A percentile compares a stretch with the other conserved stretches of the same genome.
phyloP scores from a whole-genome alignment of 2,797 vertebrate genomes.

The Centroberyx gerrardi region DNA sequence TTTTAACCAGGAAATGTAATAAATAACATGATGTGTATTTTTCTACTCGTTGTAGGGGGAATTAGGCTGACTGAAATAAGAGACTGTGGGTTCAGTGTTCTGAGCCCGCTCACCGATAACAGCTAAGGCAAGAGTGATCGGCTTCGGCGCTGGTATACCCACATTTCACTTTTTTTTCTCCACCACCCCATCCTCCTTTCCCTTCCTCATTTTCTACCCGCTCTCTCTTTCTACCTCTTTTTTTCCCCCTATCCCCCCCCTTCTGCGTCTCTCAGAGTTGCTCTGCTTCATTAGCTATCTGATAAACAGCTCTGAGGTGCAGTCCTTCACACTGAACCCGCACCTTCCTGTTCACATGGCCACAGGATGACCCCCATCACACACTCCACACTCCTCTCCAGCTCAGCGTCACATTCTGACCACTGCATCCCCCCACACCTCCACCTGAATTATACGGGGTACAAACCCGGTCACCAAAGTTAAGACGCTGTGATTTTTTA shows the following conservation, averaged over 20 bases:
- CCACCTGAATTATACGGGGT: constrained; percentile 57
- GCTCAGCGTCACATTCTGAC: constrained; percentile 53
- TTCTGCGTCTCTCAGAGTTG: constrained; percentile 54
- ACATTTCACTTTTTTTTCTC: constrained; percentile 32
- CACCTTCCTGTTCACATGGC: constrained; percentile 93
- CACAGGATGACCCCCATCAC: constrained; percentile 90
- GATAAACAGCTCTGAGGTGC: constrained; percentile 87
- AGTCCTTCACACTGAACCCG: constrained; percentile 85
- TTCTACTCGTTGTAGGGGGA: constrained; percentile 45
- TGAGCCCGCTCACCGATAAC: not conserved
- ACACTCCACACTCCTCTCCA: constrained; percentile 67
- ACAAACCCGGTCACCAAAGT: constrained; percentile 18
- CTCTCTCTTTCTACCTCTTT: constrained; percentile 6
- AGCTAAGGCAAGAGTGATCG: not conserved
- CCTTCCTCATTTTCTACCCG: constrained; percentile 29
- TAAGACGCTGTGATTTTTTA: constrained; percentile 22
- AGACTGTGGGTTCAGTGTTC: constrained; percentile 30
- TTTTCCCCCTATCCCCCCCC: not conserved
- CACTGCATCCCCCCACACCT: constrained; percentile 43
- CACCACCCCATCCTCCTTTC: not conserved
- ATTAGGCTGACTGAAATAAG: constrained; percentile 33
- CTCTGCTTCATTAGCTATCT: constrained; percentile 93
- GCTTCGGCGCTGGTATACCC: constrained; percentile 26
- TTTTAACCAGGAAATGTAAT: constrained; percentile 65
- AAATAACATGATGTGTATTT: constrained; percentile 64